Evolutionary conservation across 1,140 invertebrate species (phyloP).

Genomic region (Mylabris phalerata): DNA sequence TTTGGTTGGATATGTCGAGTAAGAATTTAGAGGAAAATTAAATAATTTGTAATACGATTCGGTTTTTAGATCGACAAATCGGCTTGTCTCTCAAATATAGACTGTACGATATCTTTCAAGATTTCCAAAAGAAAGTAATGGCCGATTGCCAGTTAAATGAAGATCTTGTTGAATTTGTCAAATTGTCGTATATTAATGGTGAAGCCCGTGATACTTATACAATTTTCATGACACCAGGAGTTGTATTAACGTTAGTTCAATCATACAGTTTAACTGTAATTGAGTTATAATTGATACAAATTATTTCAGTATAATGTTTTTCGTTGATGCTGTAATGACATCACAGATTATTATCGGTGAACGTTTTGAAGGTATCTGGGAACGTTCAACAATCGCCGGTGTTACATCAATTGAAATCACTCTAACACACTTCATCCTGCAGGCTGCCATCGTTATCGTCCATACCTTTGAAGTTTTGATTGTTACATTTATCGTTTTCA

Average conservation of each 20-base stretch:
- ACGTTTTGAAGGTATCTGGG: slow-evolving; percentile 69
- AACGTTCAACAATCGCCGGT: slow-evolving; percentile 67
- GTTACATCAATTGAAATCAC: slow-evolving; percentile 49
- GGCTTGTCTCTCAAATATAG: slow-evolving; percentile 55
- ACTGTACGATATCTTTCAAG: slow-evolving; percentile 55
- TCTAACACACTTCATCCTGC: slow-evolving; percentile 68
- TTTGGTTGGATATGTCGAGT: slow-evolving; percentile 69
- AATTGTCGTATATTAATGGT: slow-evolving; percentile 60
- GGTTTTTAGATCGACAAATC: slow-evolving; percentile 62
- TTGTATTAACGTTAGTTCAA: slow-evolving; percentile 54
- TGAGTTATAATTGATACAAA: not conserved
- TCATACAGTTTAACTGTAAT: not conserved
- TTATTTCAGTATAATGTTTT: slow-evolving; percentile 62
- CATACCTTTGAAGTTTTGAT: slow-evolving; percentile 49
- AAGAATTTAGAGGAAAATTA: slow-evolving; percentile 29
- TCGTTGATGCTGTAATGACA: slow-evolving; percentile 71
- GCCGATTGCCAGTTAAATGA: slow-evolving; percentile 48
- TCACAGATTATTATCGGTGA: slow-evolving; percentile 76
- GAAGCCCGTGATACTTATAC: slow-evolving; percentile 51
- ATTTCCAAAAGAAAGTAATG: slow-evolving; percentile 51
- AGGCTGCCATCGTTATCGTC: slow-evolving; percentile 61
- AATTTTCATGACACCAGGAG: slow-evolving; percentile 72
- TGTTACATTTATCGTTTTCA: slow-evolving; percentile 45
- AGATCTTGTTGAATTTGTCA: slow-evolving; percentile 57
- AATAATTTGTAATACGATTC: not conserved